Evolutionary conservation across 2,888 invertebrate species (phyloP), one percentile per base, ranked within the genome.

Genomic region (Xanthia icteritia): DNA sequence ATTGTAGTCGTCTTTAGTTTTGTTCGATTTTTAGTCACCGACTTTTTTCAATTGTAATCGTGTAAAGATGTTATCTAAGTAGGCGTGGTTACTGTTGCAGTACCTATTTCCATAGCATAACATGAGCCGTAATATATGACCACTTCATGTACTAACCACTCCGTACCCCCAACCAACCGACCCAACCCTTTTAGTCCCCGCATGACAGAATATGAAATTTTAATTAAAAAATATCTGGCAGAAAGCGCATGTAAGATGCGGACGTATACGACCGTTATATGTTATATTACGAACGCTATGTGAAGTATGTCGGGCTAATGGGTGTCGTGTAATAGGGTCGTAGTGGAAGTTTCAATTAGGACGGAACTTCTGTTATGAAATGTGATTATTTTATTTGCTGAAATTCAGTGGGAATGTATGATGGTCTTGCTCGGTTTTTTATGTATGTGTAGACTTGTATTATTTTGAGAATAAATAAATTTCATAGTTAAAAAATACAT

Each of bases 161-260:
- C 86, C 58, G 23, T 27, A 39, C 11, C 3, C 23, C 27, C 6
- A n/a, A 48, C 51, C 60, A 51, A n/a, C 80, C 61, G 31, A 61
- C 71, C 65, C 42, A 66, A 86, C 87, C 89, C 89, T 89, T 86
- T 89, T 87, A 86, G 86, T 79, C 79, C 79, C 82, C 82, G 77
- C 82, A 87, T 86, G 89, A 89, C 87, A 76, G 75, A 77, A 87
- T 87, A 89, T 86, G 79, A 86, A 86, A 89, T 89, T 89, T 88
- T 87, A 86, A 86, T 88, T 87, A 85, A 86, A 86, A 88, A 86
- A 86, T 87, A 88, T 86, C 79, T 88, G 72, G 68, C 76, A 79
- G 72, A 77, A 81, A 87, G 79, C 89, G 77, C 76, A 76, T 68
- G 77, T 84, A 88, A 86, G 86, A 86, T 79, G 85, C 64, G 71